These are phyloP conservation scores for Rhodophaea formosa DNA, from an alignment of 2,888 invertebrate species.

Conservation along the genomic window DNA sequence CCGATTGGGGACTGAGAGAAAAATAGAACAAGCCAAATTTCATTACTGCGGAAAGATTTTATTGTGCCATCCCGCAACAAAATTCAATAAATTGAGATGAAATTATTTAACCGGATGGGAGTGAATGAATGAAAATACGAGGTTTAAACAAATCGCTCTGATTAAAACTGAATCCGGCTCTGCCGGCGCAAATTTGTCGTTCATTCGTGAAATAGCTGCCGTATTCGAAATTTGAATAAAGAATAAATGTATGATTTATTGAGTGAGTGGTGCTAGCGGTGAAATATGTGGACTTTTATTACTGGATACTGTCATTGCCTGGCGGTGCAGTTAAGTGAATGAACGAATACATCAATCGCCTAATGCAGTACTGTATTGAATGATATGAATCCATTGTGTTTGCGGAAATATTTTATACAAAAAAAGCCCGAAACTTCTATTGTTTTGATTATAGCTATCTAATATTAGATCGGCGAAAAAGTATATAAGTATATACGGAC, in stretches of 20 bases:
- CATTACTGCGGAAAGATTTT: slow-evolving; percentile 24
- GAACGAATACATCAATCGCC: background rate
- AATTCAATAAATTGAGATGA: slow-evolving; percentile 24
- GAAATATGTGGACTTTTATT: slow-evolving; percentile 14
- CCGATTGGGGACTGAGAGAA: slow-evolving; percentile 19
- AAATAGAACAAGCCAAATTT: slow-evolving; percentile 24
- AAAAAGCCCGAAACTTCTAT: no score
- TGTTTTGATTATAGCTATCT: no score
- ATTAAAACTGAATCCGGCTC: slow-evolving; percentile 21
- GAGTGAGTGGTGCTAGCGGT: slow-evolving; percentile 10
- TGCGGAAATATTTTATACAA: no score
- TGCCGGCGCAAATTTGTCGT: slow-evolving; percentile 13
- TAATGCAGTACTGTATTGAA: background rate
- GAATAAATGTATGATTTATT: slow-evolving; percentile 12
- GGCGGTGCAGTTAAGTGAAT: slow-evolving; percentile 2
- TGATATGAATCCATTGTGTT: background rate
- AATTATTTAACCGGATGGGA: slow-evolving; percentile 24
- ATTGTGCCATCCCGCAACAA: slow-evolving; percentile 24
- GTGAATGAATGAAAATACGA: slow-evolving; percentile 20
- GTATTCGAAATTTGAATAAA: slow-evolving; percentile 17
- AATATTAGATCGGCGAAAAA: no score
- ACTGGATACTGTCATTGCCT: slow-evolving; percentile 12
- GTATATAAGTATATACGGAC: no score
- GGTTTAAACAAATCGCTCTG: slow-evolving; percentile 23
- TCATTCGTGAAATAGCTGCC: slow-evolving; percentile 14